These are phyloP conservation scores for Caenorhabditis angaria DNA, from an alignment of 2,888 invertebrate species.

Conservation along the genomic window DNA sequence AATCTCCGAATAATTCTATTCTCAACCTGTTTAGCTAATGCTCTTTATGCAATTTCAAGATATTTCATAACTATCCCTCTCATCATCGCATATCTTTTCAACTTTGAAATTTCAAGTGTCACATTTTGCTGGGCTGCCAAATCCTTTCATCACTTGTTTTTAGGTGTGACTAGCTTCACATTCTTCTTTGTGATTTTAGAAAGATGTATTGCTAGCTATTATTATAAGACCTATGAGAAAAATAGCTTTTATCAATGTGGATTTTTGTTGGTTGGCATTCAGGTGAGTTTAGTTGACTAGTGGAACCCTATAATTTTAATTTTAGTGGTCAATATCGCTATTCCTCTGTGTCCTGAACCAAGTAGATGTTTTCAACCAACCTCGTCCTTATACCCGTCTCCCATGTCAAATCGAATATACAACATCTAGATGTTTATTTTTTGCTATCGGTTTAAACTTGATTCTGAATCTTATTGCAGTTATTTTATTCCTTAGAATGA, in stretches of 20 bases:
- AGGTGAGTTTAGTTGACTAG: too few relatives aligned
- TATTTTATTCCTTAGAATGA: slow-evolving; percentile 24
- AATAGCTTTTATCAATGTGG: slow-evolving; percentile 23
- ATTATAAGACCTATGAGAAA: slow-evolving; percentile 23
- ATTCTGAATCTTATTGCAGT: slow-evolving; percentile 17
- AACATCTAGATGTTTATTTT: slow-evolving; percentile 15
- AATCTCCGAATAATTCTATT: slow-evolving; percentile 32
- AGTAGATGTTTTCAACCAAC: slow-evolving; percentile 17
- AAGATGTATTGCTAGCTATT: slow-evolving; percentile 17
- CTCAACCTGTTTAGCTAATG: slow-evolving; percentile 21
- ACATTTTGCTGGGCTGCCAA: slow-evolving; percentile 31
- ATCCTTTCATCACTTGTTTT: slow-evolving; percentile 28
- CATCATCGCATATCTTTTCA: slow-evolving; percentile 20
- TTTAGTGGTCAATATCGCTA: slow-evolving; percentile 28
- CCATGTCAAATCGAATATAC: slow-evolving; percentile 37
- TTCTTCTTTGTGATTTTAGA: slow-evolving; percentile 27
- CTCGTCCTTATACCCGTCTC: slow-evolving; percentile 18
- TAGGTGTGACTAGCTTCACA: slow-evolving; percentile 16
- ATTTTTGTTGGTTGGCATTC: neutral
- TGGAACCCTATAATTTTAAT: slow-evolving; percentile 10
- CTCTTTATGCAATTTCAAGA: slow-evolving; percentile 19
- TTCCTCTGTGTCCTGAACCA: slow-evolving; percentile 21
- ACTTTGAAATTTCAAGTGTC: slow-evolving; percentile 30
- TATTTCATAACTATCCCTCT: slow-evolving; percentile 30
- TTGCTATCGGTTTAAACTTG: slow-evolving; percentile 4